Evolutionary conservation across 2,888 invertebrate genomes (phyloP), one percentile per base, ranked within the genome.

Genomic region (Eilema griseolum): DNA sequence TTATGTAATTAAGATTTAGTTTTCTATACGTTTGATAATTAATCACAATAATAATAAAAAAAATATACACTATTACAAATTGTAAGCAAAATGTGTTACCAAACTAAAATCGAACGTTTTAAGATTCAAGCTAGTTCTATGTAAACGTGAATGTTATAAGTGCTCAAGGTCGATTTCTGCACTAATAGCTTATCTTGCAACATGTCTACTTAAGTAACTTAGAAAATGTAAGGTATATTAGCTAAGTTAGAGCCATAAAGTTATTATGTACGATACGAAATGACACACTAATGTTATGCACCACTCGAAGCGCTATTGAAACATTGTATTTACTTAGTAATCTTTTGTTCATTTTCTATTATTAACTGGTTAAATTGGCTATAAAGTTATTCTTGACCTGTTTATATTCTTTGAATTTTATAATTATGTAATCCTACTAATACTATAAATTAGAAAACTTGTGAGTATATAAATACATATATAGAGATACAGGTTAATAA

Each of bases 141-240:
- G 74, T 80, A 75, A 74, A 78, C 80, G 85, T 80, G 81, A 83
- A 83, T 84, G 85, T 79, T 78, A 78, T 69, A 81, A 70, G 77
- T 66, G 52, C 65, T 76, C 88, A 87, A 87, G 88, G 87, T 85
- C 83, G 82, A 67, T 66, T n/a, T 64, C 73, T 70, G 74, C 70
- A 74, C 76, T 76, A 75, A 71, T 75, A 77, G 74, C 79, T 74
- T 74, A 76, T 75, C 76, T 85, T 85, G 82, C 82, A 86, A 81
- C 81, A 85, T 76, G 70, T 68, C 76, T 71, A 64, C 62, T 68
- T 71, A 28, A 67, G 41, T 61, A 31, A 68, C 41, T 72, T 52
- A 61, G 57, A 61, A 66, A 33, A 67, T 62, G 28, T 23, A 70
- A 33, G 37, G 28, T 65, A 33, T 24, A 26, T 24, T 59, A 59